These are phyloP conservation scores for Drosophila truncata DNA, from an alignment of 1,140 invertebrate species.

Conservation along the genomic window DNA sequence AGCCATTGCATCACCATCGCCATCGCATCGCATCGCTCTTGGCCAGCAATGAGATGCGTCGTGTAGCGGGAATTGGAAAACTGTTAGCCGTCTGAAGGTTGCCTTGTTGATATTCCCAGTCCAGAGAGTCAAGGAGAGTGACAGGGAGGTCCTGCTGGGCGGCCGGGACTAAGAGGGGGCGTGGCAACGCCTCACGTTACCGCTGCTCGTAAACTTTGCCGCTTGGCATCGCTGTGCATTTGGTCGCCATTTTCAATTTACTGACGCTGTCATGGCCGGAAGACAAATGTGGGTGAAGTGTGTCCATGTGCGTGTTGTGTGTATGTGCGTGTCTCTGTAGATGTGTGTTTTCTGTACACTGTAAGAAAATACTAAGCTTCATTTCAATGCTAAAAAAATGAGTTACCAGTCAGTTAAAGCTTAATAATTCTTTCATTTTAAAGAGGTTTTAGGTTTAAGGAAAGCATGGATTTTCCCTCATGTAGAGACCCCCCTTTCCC, in stretches of 20 bases:
- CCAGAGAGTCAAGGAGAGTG: conserved; percentile 14
- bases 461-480: not conserved
- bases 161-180: not conserved
- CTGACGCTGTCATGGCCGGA: conserved; percentile 74
- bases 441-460: not conserved
- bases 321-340: conserved; percentile 6
- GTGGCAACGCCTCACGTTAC: conserved; percentile 20
- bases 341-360: conserved; percentile 16
- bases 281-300: conserved; percentile 65
- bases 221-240: conserved; percentile 56
- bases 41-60: conserved; percentile 56
- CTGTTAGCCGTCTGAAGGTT: conserved; percentile 58
- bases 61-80: conserved; percentile 64
- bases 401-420: not conserved
- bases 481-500: not conserved
- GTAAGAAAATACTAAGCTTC: not conserved
- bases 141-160: conserved; percentile 3
- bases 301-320: conserved; percentile 20
- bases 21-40: conserved; percentile 43
- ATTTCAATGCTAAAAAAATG: not conserved
- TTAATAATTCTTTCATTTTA: too few relatives aligned
- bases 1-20: not conserved
- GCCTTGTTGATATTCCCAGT: conserved; percentile 49
- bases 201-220: conserved; percentile 40
- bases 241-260: conserved; percentile 74